Evolutionary conservation across 2,888 invertebrate genomes (phyloP), one percentile per base, ranked within the genome.

Genomic region (Druceiella hillmani): DNA sequence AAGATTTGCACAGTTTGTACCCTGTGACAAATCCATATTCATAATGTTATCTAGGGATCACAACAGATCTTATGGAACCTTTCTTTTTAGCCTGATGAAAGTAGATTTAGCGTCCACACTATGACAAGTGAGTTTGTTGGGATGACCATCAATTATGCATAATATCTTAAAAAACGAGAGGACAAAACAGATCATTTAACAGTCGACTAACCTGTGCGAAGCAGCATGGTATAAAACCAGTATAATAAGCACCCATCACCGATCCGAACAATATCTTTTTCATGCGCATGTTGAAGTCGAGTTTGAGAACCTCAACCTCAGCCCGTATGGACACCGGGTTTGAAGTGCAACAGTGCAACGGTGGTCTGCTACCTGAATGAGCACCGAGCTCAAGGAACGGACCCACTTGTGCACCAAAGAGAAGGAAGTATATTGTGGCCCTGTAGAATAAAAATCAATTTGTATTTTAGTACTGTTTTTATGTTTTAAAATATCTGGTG

Each of bases 261-360:
- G 93, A 87, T 48, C 84, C 77, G 58, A 87, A 90, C 2, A 97
- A 69, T 38, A 93, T 84, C 62, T 90, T 88, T 62, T 92, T 93
- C 54, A 95, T 76, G 22, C 95, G 74, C 46, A 79, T 76, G 58
- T 94, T 94, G 55, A 97, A 94, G 63, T 95, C 95, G 17, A 79
- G 78, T 46, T 87, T 79, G 4, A 98, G 61, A 25, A 75, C 72
- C 44, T 91, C 87, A 24, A 93, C 91, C 64, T 98, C 98, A 2
- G 82, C 79, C 35, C 95, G 72, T 28, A 87, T 79, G 17, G 79
- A 79, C 3, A 67, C 64, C 0, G 87, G 80, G 50, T 79, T 83
- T 33, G 81, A 75, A 1, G 83, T 81, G 52, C 89, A 89, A 45
- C 85, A 82, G 59, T 89, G 88, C 40, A 86, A 64, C 1, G 84